Evolutionary conservation across 1,140 invertebrate genomes (phyloP).

Genomic region (Caenorhabditis remanei): DNA sequence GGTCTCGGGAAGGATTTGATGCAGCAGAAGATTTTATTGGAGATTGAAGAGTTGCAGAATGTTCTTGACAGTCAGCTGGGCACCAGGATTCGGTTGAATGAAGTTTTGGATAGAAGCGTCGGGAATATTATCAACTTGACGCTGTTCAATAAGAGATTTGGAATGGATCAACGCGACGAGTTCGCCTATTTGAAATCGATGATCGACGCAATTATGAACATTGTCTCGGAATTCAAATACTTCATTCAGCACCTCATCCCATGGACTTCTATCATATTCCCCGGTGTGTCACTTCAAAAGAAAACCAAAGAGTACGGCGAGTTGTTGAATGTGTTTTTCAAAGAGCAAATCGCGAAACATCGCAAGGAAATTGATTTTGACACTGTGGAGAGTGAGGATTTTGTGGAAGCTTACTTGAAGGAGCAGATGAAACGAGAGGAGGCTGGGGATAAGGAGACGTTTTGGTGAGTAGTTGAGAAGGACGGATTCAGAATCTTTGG

Average conservation of each 20-base stretch:
- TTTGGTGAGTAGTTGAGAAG: conserved; percentile 1
- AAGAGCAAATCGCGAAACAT: conserved; percentile 20
- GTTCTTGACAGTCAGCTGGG: not conserved
- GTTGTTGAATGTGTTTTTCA: conserved; percentile 7
- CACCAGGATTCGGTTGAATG: not conserved
- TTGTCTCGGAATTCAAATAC: not conserved
- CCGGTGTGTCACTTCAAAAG: not conserved
- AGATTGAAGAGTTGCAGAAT: not conserved
- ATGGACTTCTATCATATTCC: not conserved
- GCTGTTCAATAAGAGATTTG: conserved; percentile 4
- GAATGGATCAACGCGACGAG: not conserved
- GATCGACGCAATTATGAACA: not conserved
- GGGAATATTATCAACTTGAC: conserved; percentile 40
- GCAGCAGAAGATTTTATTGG: conserved; percentile 8
- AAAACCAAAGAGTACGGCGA: not conserved
- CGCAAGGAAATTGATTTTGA: conserved; percentile 22
- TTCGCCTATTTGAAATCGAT: not conserved
- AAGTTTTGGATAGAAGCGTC: not conserved
- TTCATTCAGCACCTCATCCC: not conserved
- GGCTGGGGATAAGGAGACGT: conserved; percentile 35
- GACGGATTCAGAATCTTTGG: no score
- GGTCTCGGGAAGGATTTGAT: conserved; percentile 19
- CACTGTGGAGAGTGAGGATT: conserved; percentile 41
- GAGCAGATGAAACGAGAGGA: conserved; percentile 49
- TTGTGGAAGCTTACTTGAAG: conserved; percentile 57